Conservation (phyloP, 1,140 invertebrate genomes). For the roundworm (Caenorhabditis elegans) region DNA sequence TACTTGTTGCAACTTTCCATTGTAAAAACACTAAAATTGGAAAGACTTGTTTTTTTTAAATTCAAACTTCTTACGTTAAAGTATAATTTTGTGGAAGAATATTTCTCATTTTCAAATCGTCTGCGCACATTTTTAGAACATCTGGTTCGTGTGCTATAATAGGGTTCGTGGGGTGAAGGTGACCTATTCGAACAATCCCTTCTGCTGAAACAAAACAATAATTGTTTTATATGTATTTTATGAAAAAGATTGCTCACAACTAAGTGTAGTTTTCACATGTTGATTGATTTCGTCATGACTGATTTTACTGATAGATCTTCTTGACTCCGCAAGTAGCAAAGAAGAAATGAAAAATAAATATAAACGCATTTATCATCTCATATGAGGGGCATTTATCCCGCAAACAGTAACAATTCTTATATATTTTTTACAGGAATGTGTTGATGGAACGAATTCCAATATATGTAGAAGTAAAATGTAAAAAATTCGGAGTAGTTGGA, state of each 20-base stretch:
- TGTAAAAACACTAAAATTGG: conserved; percentile 55
- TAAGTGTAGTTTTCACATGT: conserved; percentile 11
- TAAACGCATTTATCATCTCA: not conserved
- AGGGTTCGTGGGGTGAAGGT: conserved; percentile 63
- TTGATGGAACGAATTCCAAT: not conserved
- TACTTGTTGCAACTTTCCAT: conserved; percentile 66
- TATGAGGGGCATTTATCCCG: not conserved
- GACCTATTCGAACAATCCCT: conserved; percentile 59
- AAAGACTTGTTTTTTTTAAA: not conserved
- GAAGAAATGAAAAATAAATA: not conserved
- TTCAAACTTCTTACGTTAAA: conserved; percentile 49
- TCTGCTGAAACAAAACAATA: conserved; percentile 18
- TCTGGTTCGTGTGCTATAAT: conserved; percentile 64
- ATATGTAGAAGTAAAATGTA: not conserved
- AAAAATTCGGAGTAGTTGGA: not conserved
- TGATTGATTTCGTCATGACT: conserved; percentile 13
- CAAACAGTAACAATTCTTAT: not conserved
- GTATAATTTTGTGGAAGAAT: conserved; percentile 62
- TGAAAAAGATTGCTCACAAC: not conserved
- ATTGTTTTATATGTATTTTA: not conserved
- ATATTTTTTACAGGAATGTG: too few relatives aligned
- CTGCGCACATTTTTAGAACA: conserved; percentile 60
- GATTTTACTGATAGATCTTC: conserved; percentile 12
- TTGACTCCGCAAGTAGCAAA: not conserved
- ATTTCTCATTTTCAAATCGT: conserved; percentile 58